Evolutionary conservation across 2,797 vertebrate species (phyloP).

Genomic region (Amazona finschi): DNA sequence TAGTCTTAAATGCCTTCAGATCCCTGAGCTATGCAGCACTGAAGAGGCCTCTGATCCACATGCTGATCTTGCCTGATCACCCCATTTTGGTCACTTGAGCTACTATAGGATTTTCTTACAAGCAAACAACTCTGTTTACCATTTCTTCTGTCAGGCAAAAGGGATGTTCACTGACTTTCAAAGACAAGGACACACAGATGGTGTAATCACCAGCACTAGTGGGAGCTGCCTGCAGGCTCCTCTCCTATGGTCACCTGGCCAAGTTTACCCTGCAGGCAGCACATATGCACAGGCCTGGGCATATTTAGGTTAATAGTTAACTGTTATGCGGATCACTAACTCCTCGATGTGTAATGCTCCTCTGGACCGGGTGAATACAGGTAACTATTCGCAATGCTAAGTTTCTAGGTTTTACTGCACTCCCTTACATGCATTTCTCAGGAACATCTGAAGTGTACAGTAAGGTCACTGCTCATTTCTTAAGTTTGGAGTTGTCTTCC

Average conservation of each 20-base stretch:
- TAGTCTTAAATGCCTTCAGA: background rate
- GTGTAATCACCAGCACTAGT: fast-evolving
- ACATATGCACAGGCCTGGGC: background rate
- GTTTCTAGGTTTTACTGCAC: background rate
- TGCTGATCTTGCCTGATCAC: background rate
- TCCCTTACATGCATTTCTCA: background rate
- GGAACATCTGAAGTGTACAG: background rate
- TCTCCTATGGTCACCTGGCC: background rate
- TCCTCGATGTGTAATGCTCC: fast-evolving
- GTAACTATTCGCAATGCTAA: background rate
- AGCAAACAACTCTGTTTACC: background rate
- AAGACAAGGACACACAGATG: background rate
- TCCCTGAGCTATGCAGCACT: background rate
- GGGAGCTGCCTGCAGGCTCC: background rate
- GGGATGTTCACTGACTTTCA: background rate
- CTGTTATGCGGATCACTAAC: background rate
- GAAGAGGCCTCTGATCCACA: background rate
- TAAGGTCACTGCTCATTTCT: background rate
- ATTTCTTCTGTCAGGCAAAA: background rate
- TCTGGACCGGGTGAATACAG: background rate
- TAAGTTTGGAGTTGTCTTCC: background rate
- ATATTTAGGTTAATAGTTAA: background rate
- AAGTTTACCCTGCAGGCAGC: background rate
- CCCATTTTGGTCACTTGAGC: background rate
- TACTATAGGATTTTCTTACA: background rate